Evolutionary conservation across 2,113 vertebrate species (phyloP).

Genomic region (Notiomystis cincta): DNA sequence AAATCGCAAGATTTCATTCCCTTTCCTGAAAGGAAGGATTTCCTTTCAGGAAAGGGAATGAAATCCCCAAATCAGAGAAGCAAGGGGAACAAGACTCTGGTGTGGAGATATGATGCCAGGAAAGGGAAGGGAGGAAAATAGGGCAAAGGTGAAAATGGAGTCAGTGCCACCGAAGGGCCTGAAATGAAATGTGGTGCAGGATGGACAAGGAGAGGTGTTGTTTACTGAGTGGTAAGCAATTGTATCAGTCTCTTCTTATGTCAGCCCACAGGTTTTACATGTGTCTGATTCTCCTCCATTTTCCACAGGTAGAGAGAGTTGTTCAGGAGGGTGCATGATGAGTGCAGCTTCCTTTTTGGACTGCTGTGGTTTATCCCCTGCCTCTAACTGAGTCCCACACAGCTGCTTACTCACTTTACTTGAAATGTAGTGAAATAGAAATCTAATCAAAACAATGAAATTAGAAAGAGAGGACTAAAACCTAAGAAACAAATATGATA

Average conservation of each 20-base stretch:
- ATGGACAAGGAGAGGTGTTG: not conserved
- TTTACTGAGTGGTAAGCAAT: not conserved
- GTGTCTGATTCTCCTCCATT: not conserved
- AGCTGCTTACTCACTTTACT: not conserved
- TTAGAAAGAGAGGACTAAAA: not conserved
- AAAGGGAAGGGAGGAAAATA: no score
- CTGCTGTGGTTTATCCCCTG: not conserved
- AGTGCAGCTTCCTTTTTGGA: not conserved
- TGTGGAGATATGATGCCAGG: no score
- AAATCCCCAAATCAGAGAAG: no score
- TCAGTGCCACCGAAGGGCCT: no score
- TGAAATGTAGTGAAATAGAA: not conserved
- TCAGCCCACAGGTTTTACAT: not conserved
- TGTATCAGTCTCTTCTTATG: not conserved
- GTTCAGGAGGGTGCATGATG: not conserved
- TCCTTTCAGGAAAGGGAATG: no score
- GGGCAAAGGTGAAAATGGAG: no score
- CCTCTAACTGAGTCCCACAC: not conserved
- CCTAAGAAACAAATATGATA: not conserved
- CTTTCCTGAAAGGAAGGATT: no score
- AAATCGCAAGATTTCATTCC: no score
- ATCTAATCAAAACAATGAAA: not conserved
- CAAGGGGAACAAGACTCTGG: no score
- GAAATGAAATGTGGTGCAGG: no score
- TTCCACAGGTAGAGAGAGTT: not conserved